Conservation (phyloP, 1,140 invertebrate species). For the Eurosta solidaginis region DNA sequence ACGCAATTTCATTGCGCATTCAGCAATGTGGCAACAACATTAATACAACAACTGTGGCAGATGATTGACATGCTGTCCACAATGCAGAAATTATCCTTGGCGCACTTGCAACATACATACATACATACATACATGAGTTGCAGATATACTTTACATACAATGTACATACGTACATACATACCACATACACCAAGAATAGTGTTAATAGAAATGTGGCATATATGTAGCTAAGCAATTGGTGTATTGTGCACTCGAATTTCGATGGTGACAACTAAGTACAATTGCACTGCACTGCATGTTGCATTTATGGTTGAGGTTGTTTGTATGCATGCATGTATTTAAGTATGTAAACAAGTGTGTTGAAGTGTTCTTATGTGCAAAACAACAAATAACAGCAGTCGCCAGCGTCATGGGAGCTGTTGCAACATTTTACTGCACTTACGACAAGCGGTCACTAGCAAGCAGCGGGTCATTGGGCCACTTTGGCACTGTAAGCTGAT, state of each 20-base stretch:
- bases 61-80: slow-evolving; percentile 24
- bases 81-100: slow-evolving; percentile 13
- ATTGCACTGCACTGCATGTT: not conserved
- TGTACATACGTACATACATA: not conserved
- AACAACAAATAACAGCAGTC: too few relatives aligned
- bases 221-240: not conserved
- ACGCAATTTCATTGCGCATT: not conserved
- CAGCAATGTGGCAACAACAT: slow-evolving; percentile 20
- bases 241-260: not conserved
- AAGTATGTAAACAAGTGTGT: not conserved
- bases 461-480: slow-evolving; percentile 2
- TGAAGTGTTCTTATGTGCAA: not conserved
- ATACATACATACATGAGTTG: not conserved
- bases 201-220: too few relatives aligned
- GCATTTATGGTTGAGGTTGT: too few relatives aligned
- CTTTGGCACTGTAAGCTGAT: not conserved
- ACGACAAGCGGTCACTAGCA: not conserved
- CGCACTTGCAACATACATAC: slow-evolving; percentile 8
- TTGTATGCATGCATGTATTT: too few relatives aligned
- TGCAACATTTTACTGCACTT: not conserved
- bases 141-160: slow-evolving; percentile 3
- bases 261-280: not conserved
- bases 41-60: slow-evolving; percentile 17
- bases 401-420: not conserved
- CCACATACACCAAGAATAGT: too few relatives aligned